Evolutionary conservation across 2,888 invertebrate species (phyloP).

Genomic region (Fabriciana adippe): DNA sequence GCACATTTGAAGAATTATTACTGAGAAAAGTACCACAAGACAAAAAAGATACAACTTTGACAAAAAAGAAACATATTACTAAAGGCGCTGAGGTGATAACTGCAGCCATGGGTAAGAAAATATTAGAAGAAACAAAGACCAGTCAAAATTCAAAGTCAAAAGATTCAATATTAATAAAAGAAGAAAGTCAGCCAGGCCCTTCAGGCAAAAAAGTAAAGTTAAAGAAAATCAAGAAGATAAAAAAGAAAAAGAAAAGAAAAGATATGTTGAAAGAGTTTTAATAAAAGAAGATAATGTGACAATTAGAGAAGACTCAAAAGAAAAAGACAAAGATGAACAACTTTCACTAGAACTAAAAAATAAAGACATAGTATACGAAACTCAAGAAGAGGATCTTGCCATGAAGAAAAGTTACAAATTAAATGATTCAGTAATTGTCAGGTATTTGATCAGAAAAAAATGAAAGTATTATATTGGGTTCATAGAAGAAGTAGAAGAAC

Average conservation of each 20-base stretch:
- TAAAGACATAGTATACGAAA: neutral
- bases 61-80: neutral
- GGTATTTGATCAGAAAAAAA: slow-evolving; percentile 22
- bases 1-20: neutral
- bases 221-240: slow-evolving; percentile 4
- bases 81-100: slow-evolving; percentile 1
- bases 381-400: neutral
- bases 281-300: neutral
- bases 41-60: neutral
- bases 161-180: neutral
- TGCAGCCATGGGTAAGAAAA: neutral
- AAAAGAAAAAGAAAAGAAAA: neutral
- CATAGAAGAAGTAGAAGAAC: slow-evolving; percentile 10
- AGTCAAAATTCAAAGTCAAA: neutral
- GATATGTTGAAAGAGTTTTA: neutral
- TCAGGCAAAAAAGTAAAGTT: neutral
- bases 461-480: slow-evolving; percentile 23
- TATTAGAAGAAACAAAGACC: neutral
- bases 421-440: slow-evolving; percentile 18
- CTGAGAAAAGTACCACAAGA: neutral
- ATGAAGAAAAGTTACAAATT: slow-evolving; percentile 7
- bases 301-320: too few species aligned
- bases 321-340: neutral
- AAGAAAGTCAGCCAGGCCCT: neutral
- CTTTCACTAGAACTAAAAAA: neutral